These are phyloP conservation scores for Felis chaus DNA, from an alignment of 2,113 vertebrate species.

Conservation along the genomic window DNA sequence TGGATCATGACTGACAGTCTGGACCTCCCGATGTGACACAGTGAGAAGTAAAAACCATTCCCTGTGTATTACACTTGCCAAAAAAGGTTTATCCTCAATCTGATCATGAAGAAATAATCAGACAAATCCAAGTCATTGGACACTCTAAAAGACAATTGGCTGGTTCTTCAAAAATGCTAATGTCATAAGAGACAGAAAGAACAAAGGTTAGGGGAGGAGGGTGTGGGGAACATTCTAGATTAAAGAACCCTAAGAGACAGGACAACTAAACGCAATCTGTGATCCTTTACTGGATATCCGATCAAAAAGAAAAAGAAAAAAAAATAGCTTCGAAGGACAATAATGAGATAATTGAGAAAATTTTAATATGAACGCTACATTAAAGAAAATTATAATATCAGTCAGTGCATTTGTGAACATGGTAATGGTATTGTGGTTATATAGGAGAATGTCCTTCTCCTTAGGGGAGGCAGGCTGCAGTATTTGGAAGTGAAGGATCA, in stretches of 20 bases:
- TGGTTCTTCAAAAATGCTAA: neutral
- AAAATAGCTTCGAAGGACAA: neutral
- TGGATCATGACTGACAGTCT: rapidly evolving
- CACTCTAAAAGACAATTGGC: neutral
- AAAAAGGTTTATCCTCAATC: neutral
- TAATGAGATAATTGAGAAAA: neutral
- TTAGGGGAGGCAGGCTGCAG: neutral
- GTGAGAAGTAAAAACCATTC: neutral
- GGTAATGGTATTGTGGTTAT: neutral
- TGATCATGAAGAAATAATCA: neutral
- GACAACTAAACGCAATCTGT: neutral
- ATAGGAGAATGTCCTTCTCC: neutral
- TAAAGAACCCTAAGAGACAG: neutral
- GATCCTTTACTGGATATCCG: neutral
- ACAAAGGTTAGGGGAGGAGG: neutral
- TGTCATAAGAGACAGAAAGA: neutral
- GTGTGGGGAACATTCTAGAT: neutral
- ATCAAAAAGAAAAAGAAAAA: neutral
- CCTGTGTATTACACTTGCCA: neutral
- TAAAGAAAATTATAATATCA: neutral
- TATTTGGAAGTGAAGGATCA: neutral
- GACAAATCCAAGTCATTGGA: neutral
- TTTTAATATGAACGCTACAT: neutral
- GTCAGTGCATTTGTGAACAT: neutral
- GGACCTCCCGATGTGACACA: rapidly evolving